A percentile compares a stretch with the other conserved stretches of the same genome.
Conservation (phyloP, 1,140 invertebrate genomes). For the Drosophila ironensis region DNA sequence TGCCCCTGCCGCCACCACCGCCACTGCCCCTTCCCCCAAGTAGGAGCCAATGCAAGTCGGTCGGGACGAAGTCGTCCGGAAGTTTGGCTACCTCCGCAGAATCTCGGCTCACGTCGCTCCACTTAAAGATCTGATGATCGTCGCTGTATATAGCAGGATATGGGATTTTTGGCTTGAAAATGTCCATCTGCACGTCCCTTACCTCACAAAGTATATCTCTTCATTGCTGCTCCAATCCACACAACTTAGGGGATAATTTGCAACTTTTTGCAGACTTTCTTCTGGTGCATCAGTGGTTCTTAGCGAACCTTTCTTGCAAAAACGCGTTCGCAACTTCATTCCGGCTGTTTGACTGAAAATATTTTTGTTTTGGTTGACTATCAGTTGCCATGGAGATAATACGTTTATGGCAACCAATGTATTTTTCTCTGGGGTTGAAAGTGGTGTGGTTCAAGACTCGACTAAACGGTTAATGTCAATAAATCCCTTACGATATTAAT, state of each 20-base stretch:
- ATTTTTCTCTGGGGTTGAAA: slow-evolving; percentile 1
- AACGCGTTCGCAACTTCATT: slow-evolving; percentile 68
- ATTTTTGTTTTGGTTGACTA: slow-evolving; percentile 22
- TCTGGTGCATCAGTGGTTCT: slow-evolving; percentile 34
- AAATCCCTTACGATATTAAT: no score
- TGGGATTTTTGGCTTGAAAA: not conserved
- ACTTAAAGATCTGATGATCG: slow-evolving; percentile 94
- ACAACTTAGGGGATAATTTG: slow-evolving; percentile 90
- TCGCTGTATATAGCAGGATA: slow-evolving; percentile 85
- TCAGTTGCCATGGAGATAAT: not conserved
- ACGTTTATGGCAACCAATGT: no score
- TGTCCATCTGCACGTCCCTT: not conserved
- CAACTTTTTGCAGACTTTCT: slow-evolving; percentile 82
- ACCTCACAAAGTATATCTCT: slow-evolving; percentile 94
- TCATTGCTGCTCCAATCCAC: slow-evolving; percentile 96
- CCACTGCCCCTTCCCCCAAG: slow-evolving; percentile 82
- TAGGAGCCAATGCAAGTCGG: slow-evolving; percentile 92
- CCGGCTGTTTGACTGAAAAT: not conserved
- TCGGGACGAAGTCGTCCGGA: slow-evolving; percentile 92
- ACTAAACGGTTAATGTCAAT: slow-evolving; percentile 5
- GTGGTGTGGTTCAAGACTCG: not conserved
- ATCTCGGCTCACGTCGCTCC: slow-evolving; percentile 92
- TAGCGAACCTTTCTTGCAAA: slow-evolving; percentile 62
- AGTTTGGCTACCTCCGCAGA: slow-evolving; percentile 89
- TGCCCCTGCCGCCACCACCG: slow-evolving; percentile 86